Base-by-base conservation (phyloP, 2,888 invertebrate genomes). In the Lasioglossum pauxillum region DNA sequence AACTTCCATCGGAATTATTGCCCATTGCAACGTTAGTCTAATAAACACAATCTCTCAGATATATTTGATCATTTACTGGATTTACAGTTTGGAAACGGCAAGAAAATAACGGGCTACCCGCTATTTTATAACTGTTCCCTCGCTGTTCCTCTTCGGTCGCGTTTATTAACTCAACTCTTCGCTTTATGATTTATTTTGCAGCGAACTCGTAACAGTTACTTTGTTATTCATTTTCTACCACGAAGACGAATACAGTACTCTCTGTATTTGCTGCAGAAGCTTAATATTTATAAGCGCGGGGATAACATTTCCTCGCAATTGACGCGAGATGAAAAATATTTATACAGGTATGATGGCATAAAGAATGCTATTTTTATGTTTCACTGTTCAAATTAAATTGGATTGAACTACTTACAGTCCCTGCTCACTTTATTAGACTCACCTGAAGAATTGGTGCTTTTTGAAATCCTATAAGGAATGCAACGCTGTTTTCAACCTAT, bases 111-210 rank as follows among this genome's bases (percentile, higher is more conserved):
- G 31, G 16, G 31, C 64, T 64, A 16, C 31, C 64, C 16, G 64
- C 31, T 64, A 31, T 64, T 64, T 64, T 64, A 64, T 64, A 64
- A 64, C 64, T 16, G 16, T 64, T 31, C 12, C 16, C 27, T 64
- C 31, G 64, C 31, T 16, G 31, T 64, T 64, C 2, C 31, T 64
- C 64, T 64, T 64, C 27, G 64, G 27, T 1, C 64, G 7, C 31
- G 64, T 64, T 64, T 64, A 64, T 64, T 64, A 64, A 64, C 64
- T 14, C 64, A 64, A 64, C 27, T 64, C 64, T 64, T 31, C 2
- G 27, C 64, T 64, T 64, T 64, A 64, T 64, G 27, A 64, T 64
- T 64, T 64, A 64, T 64, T 64, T 64, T 31, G 64, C 31, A 14
- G 31, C 14, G 64, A 64, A 7, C 27, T 64, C 64, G 31, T 31